Evolutionary conservation across 2,113 vertebrate species (phyloP).

Genomic region (Nothobranchius kuhntae): DNA sequence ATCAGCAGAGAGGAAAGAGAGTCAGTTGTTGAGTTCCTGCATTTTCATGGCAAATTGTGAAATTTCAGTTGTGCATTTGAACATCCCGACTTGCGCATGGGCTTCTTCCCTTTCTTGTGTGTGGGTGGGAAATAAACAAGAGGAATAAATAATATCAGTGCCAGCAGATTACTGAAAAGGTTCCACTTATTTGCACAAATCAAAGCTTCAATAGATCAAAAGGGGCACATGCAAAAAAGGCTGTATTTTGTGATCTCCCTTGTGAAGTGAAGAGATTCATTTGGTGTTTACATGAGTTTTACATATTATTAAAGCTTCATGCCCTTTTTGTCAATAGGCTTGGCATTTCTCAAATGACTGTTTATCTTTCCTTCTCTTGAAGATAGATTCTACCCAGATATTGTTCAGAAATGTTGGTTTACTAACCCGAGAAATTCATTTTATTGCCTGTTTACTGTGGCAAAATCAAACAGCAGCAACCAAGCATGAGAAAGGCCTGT

Average conservation of each 20-base stretch:
- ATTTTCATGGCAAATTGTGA: conserved; percentile 3
- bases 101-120: conserved; percentile 51
- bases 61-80: conserved; percentile 18
- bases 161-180: conserved; percentile 62
- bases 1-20: no score
- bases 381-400: conserved; percentile 10
- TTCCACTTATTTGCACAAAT: conserved; percentile 60
- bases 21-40: no score
- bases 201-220: conserved; percentile 47
- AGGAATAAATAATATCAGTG: conserved; percentile 63
- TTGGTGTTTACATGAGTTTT: conserved; percentile 60
- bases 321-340: conserved; percentile 31
- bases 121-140: conserved; percentile 70
- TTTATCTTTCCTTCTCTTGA: neutral
- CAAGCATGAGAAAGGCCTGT: conserved; percentile 24
- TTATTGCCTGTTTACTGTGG: conserved; percentile 25
- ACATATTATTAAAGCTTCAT: conserved; percentile 62
- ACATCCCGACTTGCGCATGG: conserved; percentile 1
- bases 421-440: conserved; percentile 25
- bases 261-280: conserved; percentile 48
- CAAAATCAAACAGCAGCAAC: conserved; percentile 35
- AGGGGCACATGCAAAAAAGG: conserved; percentile 35
- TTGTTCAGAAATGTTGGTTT: neutral
- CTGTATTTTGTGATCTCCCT: conserved; percentile 18
- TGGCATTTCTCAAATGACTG: conserved; percentile 18